These are phyloP conservation scores for Psilopsiagon aymara DNA, from an alignment of 2,113 vertebrate genomes.

Conservation along the genomic window DNA sequence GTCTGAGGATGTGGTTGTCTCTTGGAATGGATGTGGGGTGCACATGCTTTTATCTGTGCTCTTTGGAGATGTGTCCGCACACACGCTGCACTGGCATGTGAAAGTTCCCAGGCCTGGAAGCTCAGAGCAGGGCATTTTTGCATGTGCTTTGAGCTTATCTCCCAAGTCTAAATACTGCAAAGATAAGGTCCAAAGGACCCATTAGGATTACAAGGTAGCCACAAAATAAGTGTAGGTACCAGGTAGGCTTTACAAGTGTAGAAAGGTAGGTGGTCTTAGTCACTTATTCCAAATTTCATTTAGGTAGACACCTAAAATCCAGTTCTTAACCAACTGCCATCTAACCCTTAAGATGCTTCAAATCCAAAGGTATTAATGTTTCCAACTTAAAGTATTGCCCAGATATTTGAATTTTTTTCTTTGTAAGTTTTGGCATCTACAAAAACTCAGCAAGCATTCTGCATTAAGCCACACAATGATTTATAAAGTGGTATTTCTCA, in stretches of 20 bases:
- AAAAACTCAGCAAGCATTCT: neutral
- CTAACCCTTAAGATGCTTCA: neutral
- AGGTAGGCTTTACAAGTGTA: neutral
- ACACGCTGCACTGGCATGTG: neutral
- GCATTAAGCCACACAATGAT: neutral
- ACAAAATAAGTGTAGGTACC: neutral
- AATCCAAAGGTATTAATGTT: neutral
- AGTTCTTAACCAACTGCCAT: neutral
- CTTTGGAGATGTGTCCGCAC: neutral
- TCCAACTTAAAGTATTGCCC: neutral
- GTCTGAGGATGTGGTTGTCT: neutral
- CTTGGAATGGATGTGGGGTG: neutral
- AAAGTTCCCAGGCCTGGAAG: neutral
- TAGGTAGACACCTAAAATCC: neutral
- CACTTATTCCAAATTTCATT: neutral
- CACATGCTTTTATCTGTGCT: neutral
- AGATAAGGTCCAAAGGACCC: neutral
- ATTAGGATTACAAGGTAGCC: neutral
- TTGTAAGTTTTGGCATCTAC: neutral
- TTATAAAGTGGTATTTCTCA: neutral
- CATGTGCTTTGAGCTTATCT: neutral
- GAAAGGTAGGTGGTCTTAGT: neutral
- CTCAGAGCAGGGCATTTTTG: neutral
- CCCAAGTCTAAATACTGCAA: neutral
- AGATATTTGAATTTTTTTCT: neutral